These are phyloP conservation scores for Galemys pyrenaicus DNA, from an alignment of 2,113 vertebrate genomes.

Conservation along the genomic window DNA sequence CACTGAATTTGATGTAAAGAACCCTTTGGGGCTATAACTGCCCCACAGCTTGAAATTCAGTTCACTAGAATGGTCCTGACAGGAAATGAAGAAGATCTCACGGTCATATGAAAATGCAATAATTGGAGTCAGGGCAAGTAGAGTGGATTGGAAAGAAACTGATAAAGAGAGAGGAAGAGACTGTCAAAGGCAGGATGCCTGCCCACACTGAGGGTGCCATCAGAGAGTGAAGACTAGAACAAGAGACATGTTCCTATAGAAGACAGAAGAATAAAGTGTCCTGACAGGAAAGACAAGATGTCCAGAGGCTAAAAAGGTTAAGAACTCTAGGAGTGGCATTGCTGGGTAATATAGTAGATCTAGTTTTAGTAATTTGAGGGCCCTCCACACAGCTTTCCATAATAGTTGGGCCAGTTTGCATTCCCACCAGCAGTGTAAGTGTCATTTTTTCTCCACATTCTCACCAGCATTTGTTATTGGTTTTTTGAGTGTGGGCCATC, in stretches of 20 bases:
- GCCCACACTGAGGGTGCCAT: neutral
- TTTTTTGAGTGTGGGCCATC: no score
- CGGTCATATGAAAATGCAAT: neutral
- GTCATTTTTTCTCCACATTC: no score
- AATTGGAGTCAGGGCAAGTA: neutral
- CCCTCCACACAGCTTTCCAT: no score
- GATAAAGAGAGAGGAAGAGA: neutral
- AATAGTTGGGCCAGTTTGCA: no score
- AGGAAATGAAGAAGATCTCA: neutral
- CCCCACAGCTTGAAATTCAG: neutral
- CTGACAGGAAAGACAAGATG: neutral
- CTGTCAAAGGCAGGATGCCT: neutral
- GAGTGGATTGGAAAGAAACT: neutral
- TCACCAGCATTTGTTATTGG: no score
- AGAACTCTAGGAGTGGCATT: no score
- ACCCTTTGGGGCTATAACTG: neutral
- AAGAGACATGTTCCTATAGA: neutral
- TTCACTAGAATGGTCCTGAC: neutral
- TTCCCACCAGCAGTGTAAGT: no score
- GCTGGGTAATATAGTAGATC: no score
- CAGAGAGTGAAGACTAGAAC: neutral
- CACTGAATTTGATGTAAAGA: neutral
- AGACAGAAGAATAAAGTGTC: neutral
- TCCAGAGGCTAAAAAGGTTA: neutral
- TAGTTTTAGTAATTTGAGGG: no score